Percentiles rank a stretch among this genome's conserved stretches.
These are phyloP conservation scores for Poeciliopsis presidionis DNA, from an alignment of 2,797 vertebrate genomes.

Conservation along the genomic window DNA sequence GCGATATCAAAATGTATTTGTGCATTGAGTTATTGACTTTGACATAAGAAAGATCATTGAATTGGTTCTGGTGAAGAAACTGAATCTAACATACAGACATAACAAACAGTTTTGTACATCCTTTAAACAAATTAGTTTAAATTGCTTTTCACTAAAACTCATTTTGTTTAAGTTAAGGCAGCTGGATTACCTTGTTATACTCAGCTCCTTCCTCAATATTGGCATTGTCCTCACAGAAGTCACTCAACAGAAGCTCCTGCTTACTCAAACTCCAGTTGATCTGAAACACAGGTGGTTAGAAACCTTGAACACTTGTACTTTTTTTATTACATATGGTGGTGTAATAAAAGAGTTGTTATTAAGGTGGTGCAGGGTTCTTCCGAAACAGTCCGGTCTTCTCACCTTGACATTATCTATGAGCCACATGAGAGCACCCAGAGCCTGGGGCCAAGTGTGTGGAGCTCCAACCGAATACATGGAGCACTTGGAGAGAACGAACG, in stretches of 20 bases:
- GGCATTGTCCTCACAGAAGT: conserved; percentile 81
- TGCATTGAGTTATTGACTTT: not conserved
- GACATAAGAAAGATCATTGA: not conserved
- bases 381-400: conserved; percentile 13
- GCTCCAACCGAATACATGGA: conserved; percentile 98
- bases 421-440: conserved; percentile 92
- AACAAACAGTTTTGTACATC: not conserved
- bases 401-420: conserved; percentile 95
- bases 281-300: conserved; percentile 54
- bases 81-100: not conserved
- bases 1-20: not conserved
- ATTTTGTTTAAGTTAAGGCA: not conserved
- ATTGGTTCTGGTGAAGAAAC: not conserved
- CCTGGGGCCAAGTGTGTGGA: conserved; percentile 97
- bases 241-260: conserved; percentile 84
- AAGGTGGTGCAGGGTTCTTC: not conserved
- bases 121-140: not conserved
- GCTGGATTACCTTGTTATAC: conserved; percentile 86
- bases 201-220: conserved; percentile 87
- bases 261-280: conserved; percentile 75
- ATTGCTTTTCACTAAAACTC: not conserved
- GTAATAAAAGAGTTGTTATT: not conserved
- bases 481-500: conserved; percentile 92
- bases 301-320: no score
- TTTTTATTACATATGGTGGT: no score